Base-by-base conservation (phyloP, 2,113 vertebrate genomes). In the Forbesichthys papilliferus region DNA sequence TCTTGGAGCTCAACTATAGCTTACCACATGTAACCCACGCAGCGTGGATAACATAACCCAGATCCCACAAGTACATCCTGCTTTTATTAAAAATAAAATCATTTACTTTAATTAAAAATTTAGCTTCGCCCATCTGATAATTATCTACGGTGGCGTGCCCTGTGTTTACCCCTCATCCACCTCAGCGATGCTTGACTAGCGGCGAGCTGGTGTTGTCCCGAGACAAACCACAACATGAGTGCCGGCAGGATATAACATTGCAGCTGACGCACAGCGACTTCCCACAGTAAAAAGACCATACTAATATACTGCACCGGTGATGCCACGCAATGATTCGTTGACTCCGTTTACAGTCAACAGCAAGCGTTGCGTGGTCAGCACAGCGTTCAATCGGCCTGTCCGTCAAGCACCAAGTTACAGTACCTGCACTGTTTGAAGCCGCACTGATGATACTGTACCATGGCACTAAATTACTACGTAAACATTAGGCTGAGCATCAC, bases 381-480 rank as follows among this genome's bases (percentile, higher is more conserved):
- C 42, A 61, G 65, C 20, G 46, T 68, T 54, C 34, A 9, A 76
- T 46, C 67, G 18, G 42, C 20, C 48, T 46, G 64, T 33, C 59
- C 11, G 60, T 56, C 66, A 59, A 66, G 33, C 14, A 1, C 18
- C 16, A 16, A 20, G 20, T 8, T 8, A 67, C 48, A 11, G 47
- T 42, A 80, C 46, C 75, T 75, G 12, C 42, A 56, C 48, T 16
- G 57, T 3, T 60, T 9, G 48, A 78, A 68, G 54, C 64, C 62
- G 14, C 62, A 71, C 74, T 63, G 73, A 78, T 75, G 66, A 78
- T 72, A 27, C 20, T 27, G 20, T 27, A 80, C 82, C 71, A 80
- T 48, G 76, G 73, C 65, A 60, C 67, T 47, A 74, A 82, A 86
- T 77, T 47, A 66, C 75, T 73, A 68, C 76, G 59, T 55, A 42